Evolutionary conservation across 1,140 invertebrate genomes (phyloP), one percentile per base, ranked within the genome.

Genomic region (Drosophila novamexicana): DNA sequence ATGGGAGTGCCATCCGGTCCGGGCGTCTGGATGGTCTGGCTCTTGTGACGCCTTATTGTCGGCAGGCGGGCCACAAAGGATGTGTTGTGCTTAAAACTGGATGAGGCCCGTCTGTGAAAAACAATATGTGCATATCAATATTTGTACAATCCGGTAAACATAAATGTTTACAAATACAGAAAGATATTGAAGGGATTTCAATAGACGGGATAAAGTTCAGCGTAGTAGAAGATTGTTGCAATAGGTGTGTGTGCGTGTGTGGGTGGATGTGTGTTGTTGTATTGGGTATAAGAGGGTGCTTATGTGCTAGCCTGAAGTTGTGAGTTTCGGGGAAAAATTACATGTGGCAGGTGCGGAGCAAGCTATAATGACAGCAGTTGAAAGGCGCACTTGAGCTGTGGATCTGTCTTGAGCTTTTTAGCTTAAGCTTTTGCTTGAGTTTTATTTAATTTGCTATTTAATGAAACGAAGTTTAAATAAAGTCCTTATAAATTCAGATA

Each of bases 51-150:
- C 53, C 96, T 94, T 90, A 97, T 97, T 40, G 97, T 97, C 66
- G 97, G 97, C 91, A 97, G 93, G 68, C 97, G 95, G 84, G 96
- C 96, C 83, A 97, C 97, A 93, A 97, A 97, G 40, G 97, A 97
- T 77, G 97, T 96, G 93, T 97, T 97, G 94, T 97, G 96, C 94
- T 97, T 97, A 94, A 97, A 97, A 92, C 96, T 97, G 93, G 93
- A 95, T 91, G 95, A 95, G 86, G 95, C 94, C 79, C 95, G 94
- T 93, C 95, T 94, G 68, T 50, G 56, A 85, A 84, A n/a, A 16
- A 32, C 14, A 18, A 42, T 58, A 29, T 32, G 14, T 89, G 68
- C 67, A 59, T 84, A 14, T 42, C 14, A 58, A 50, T 18, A 49
- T 69, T 61, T 16, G 14, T 16, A 36, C 39, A 42, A 14, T 69